Conservation (phyloP, 2,113 vertebrate species). For the Dipodomys stephensi region DNA sequence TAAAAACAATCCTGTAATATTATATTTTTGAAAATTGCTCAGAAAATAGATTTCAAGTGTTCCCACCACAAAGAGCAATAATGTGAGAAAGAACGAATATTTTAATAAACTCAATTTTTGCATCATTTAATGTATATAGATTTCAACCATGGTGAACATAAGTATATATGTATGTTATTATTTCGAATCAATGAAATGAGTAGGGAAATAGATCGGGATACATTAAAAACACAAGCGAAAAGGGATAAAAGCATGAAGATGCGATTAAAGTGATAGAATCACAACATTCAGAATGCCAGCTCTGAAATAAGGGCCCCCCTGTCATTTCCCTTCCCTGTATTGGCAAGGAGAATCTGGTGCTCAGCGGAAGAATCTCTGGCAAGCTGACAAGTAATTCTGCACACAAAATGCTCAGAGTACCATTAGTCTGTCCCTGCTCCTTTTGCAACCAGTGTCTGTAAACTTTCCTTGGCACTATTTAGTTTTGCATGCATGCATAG, state of each 20-base stretch:
- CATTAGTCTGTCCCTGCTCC: too few species aligned
- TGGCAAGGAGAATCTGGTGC: too few species aligned
- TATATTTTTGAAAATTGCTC: background rate
- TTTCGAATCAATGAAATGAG: background rate
- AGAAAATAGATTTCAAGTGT: background rate
- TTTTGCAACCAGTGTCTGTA: background rate
- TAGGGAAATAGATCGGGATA: background rate
- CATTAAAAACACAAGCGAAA: background rate
- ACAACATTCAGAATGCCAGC: background rate
- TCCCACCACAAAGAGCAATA: background rate
- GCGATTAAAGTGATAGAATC: background rate
- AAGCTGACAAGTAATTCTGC: background rate
- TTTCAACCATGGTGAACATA: background rate
- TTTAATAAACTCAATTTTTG: background rate
- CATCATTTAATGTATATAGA: too few species aligned
- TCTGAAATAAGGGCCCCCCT: background rate
- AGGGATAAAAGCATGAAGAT: background rate
- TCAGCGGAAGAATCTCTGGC: rapidly evolving
- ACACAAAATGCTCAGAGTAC: background rate
- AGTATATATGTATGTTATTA: background rate
- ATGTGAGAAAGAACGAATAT: background rate
- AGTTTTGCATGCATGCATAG: background rate
- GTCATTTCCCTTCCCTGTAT: too few species aligned
- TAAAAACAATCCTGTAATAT: background rate
- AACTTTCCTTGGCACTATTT: background rate